Base-by-base conservation (phyloP, 2,888 invertebrate species). In the Xestoiulus laeticollis region DNA sequence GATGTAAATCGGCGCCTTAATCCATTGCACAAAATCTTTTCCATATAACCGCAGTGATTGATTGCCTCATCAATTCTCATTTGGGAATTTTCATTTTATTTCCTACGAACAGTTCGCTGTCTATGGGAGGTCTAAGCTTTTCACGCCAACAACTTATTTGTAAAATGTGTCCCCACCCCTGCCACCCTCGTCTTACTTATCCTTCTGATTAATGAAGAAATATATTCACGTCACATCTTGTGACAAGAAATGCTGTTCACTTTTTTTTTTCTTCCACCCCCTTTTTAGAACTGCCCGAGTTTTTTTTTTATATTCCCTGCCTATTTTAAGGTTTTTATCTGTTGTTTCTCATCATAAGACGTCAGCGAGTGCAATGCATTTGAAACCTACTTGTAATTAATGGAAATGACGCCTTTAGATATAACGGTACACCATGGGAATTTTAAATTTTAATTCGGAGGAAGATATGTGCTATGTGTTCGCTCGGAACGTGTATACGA, bases 41-140 rank as follows among this genome's bases (percentile, higher is more conserved):
- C 84, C 43, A 38, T 43, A 84, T 84, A 84, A 38, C 84, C 84
- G 84, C 84, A 84, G 84, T 84, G 84, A 84, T 84, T 84, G 84
- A 84, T 84, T 84, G 84, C 84, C 84, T 84, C 84, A 84, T 84
- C 84, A 84, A 84, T 84, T 84, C 84, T 84, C 84, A 84, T 84
- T 84, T 84, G 84, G 84, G 84, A 84, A 84, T 84, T 84, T 84
- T 84, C 84, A 84, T 84, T 84, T 84, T 84, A 43, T 84, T 84
- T 84, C 84, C 84, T 43, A 38, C 84, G 43, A 84, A 26, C 68
- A 68, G 68, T 12, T 6, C 22, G 26, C 68, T 68, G 68, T 68
- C 68, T 68, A 26, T 68, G 68, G 68, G 68, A 68, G 68, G 68
- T 68, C 68, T 68, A 26, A 68, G 68, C 68, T 68, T 68, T 68